Evolutionary conservation across 2,113 vertebrate genomes (phyloP).

Genomic region (Serranochromis macrocephalus): DNA sequence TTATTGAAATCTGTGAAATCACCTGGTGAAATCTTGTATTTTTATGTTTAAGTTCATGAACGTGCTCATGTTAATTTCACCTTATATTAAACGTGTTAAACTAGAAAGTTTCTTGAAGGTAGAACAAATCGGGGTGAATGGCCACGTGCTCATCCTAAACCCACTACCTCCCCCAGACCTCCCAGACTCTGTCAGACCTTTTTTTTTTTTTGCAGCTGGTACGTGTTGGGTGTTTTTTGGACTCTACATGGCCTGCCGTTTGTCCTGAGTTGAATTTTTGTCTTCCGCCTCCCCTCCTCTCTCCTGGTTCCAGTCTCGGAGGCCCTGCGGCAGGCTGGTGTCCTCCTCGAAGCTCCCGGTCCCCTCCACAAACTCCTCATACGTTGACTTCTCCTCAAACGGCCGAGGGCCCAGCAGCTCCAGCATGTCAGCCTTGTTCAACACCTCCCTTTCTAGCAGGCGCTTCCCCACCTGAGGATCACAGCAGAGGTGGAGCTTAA

Average conservation of each 20-base stretch:
- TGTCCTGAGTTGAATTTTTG: neutral
- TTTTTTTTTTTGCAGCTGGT: neutral
- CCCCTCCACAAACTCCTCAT: conserved; percentile 96
- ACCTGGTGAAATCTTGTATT: neutral
- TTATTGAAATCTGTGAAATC: neutral
- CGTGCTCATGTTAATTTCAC: neutral
- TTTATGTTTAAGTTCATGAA: neutral
- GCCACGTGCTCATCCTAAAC: rapidly evolving
- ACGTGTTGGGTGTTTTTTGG: neutral
- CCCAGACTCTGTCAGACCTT: neutral
- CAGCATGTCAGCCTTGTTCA: conserved; percentile 92
- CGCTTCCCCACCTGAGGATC: conserved; percentile 82
- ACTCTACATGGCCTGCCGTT: conserved; percentile 19
- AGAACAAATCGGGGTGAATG: neutral
- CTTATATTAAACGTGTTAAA: neutral
- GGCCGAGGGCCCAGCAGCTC: conserved; percentile 87
- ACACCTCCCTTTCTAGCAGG: conserved; percentile 89
- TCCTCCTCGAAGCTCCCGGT: conserved; percentile 91
- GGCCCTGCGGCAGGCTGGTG: conserved; percentile 83
- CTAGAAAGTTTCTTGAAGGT: neutral
- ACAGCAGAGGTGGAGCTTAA: neutral
- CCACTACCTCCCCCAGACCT: neutral
- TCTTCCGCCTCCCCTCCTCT: conserved; percentile 65
- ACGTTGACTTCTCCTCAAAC: conserved; percentile 91
- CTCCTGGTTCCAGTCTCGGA: conserved; percentile 87